Percentiles rank a stretch among this genome's conserved stretches.
These are phyloP conservation scores for Eupeodes corollae DNA, from an alignment of 1,140 invertebrate species.

Conservation along the genomic window DNA sequence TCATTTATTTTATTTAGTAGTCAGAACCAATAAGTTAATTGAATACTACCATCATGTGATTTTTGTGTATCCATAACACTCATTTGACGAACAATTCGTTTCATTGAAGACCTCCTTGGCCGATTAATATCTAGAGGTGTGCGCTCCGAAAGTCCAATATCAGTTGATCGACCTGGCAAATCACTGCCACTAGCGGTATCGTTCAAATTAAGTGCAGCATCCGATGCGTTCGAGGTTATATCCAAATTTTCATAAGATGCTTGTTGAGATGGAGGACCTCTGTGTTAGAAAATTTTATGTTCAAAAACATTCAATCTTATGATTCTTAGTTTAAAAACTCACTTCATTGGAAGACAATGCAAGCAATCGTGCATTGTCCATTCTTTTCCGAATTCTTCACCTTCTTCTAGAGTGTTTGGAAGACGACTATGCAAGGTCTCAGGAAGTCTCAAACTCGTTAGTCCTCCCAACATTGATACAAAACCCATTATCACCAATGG, in stretches of 20 bases:
- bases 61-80: constrained; percentile 68
- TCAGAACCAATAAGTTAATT: constrained; percentile 75
- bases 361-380: constrained; percentile 63
- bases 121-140: constrained; percentile 33
- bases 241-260: constrained; percentile 51
- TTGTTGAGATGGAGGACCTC: constrained; percentile 20
- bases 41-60: constrained; percentile 62
- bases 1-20: neutral
- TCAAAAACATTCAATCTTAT: neutral
- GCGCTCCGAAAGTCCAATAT: constrained; percentile 18
- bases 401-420: constrained; percentile 75
- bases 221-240: constrained; percentile 38
- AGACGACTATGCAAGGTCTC: constrained; percentile 69
- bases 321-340: constrained; percentile 10
- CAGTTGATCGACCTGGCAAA: constrained; percentile 6
- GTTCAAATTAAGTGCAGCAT: constrained; percentile 22
- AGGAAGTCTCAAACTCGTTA: constrained; percentile 65
- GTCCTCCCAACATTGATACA: constrained; percentile 63
- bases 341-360: constrained; percentile 53
- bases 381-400: constrained; percentile 77
- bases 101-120: constrained; percentile 45
- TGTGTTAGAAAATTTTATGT: constrained; percentile 3
- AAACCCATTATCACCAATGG: constrained; percentile 70
- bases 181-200: neutral
- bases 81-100: constrained; percentile 55